Conservation (phyloP, 2,113 vertebrate species). For the Oxyura jamaicensis region DNA sequence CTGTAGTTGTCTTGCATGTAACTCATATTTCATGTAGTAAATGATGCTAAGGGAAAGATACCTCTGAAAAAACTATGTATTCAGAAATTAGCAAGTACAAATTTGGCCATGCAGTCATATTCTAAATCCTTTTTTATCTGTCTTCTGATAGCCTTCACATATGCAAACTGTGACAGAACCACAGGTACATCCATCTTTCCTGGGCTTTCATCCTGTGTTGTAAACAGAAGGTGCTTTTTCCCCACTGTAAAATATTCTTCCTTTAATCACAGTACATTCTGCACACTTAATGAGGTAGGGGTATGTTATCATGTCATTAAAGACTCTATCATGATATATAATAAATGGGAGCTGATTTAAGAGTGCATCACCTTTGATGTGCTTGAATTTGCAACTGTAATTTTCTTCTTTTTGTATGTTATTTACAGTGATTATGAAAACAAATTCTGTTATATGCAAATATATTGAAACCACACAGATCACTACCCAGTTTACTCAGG, state of each 20-base stretch:
- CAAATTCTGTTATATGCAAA: not conserved
- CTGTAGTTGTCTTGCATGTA: not conserved
- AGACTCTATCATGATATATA: conserved; percentile 3
- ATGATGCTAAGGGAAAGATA: not conserved
- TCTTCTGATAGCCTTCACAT: conserved; percentile 32
- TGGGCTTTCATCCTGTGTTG: conserved; percentile 36
- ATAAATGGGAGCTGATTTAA: conserved; percentile 42
- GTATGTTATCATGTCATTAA: conserved; percentile 46
- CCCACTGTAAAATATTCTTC: conserved; percentile 42
- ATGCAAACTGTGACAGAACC: not conserved
- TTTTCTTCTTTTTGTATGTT: conserved; percentile 31
- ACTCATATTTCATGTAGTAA: not conserved
- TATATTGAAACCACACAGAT: not conserved
- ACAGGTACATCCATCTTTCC: not conserved
- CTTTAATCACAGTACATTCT: conserved; percentile 58
- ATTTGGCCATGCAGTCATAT: not conserved
- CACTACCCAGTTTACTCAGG: not conserved
- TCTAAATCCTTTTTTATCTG: conserved; percentile 19
- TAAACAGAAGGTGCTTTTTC: conserved; percentile 60
- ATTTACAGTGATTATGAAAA: conserved; percentile 37
- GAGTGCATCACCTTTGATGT: conserved; percentile 29
- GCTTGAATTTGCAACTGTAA: conserved; percentile 28
- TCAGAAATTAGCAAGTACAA: conserved; percentile 39
- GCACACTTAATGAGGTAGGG: conserved; percentile 51
- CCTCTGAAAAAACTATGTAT: not conserved